Evolutionary conservation across 2,113 vertebrate genomes (phyloP).

Genomic region (Alosa alosa): DNA sequence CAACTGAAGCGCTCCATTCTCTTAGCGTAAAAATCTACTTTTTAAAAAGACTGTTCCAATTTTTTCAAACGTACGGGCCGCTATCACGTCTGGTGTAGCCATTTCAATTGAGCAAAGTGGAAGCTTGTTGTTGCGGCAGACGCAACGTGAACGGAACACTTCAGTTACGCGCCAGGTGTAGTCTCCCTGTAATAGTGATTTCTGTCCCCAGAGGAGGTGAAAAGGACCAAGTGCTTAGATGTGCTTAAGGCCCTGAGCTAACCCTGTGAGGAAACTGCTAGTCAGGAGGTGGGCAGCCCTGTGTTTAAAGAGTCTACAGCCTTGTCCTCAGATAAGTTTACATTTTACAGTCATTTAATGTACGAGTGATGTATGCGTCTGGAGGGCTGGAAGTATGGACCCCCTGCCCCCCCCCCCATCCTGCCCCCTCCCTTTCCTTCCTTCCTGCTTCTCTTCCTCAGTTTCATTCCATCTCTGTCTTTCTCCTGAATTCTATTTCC

Average conservation of each 20-base stretch:
- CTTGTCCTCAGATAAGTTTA: background rate
- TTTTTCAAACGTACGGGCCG: no score
- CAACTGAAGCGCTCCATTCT: no score
- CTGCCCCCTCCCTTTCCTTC: background rate
- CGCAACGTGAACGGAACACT: no score
- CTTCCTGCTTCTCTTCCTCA: background rate
- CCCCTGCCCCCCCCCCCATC: background rate
- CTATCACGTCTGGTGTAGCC: no score
- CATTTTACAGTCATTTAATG: constrained; percentile 3
- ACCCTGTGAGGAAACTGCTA: background rate
- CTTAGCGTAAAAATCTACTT: no score
- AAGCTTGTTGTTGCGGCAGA: no score
- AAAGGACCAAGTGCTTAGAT: background rate
- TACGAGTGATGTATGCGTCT: background rate
- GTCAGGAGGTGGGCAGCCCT: background rate
- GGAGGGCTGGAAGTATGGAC: constrained; percentile 1
- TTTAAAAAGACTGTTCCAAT: no score
- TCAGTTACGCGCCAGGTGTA: no score
- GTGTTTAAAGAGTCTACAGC: background rate
- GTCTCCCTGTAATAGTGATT: background rate
- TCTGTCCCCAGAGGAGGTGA: background rate
- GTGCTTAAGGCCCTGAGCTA: background rate
- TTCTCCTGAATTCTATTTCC: background rate
- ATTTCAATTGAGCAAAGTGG: no score
- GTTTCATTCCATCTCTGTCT: background rate